These are phyloP conservation scores for Penaeus monodon DNA, from an alignment of 2,888 invertebrate genomes.

Conservation along the genomic window DNA sequence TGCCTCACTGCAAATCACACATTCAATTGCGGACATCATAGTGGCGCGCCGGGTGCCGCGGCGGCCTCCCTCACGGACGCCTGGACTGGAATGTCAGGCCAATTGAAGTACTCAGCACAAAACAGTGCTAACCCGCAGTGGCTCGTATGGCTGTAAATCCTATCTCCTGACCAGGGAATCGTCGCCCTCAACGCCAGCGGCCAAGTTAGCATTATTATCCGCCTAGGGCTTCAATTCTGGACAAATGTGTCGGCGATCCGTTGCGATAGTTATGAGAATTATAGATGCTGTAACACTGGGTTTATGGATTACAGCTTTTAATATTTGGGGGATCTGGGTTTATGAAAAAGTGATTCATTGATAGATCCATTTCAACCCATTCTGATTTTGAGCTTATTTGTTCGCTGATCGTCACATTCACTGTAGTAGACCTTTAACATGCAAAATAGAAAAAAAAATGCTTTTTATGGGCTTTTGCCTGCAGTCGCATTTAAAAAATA, in stretches of 20 bases:
- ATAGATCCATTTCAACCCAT: no score
- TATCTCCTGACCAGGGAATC: background rate
- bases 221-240: constrained; percentile 57
- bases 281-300: constrained; percentile 49
- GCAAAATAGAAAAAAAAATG: no score
- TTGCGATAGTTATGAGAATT: constrained; percentile 59
- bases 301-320: constrained; percentile 59
- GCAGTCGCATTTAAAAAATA: no score
- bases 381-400: background rate
- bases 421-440: no score
- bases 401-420: background rate
- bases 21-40: constrained; percentile 60
- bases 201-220: constrained; percentile 49
- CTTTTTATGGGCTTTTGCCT: no score
- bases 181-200: constrained; percentile 29
- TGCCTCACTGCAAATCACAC: constrained; percentile 61
- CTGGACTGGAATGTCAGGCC: constrained; percentile 59
- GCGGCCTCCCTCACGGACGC: constrained; percentile 58
- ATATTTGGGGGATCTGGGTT: constrained; percentile 52
- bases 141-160: constrained; percentile 29
- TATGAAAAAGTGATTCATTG: constrained; percentile 39
- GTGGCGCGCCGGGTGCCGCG: constrained; percentile 39
- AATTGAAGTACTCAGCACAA: constrained; percentile 51
- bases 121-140: constrained; percentile 42
- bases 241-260: constrained; percentile 60